Percentiles rank a stretch among this genome's conserved stretches.
phyloP scores from a whole-genome alignment of 2,113 vertebrate genomes.

The Myrmophylax atrothorax region DNA sequence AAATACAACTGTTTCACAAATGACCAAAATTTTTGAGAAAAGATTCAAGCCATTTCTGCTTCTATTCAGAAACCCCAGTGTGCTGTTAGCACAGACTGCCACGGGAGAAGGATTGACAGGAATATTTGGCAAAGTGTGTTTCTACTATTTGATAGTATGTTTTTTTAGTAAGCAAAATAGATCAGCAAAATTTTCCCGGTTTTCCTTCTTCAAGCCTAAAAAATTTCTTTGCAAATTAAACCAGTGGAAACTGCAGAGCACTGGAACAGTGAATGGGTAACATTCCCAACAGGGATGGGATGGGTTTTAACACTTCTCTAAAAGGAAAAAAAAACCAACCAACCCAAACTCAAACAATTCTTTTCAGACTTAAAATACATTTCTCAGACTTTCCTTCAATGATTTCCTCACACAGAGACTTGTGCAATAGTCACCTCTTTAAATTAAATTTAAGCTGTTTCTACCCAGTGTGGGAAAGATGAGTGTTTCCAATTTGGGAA shows the following conservation, averaged over 20 bases:
- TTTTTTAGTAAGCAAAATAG: neutral
- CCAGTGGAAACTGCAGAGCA: neutral
- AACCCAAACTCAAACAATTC: neutral
- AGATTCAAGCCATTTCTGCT: neutral
- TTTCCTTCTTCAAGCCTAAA: neutral
- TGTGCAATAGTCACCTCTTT: neutral
- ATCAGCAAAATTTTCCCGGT: neutral
- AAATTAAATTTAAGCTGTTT: neutral
- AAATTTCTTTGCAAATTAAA: neutral
- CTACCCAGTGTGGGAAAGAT: neutral
- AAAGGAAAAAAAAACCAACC: neutral
- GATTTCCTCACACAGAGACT: neutral
- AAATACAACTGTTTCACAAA: neutral
- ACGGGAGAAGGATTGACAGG: neutral
- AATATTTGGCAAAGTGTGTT: neutral
- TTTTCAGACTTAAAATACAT: neutral
- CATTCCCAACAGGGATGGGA: neutral
- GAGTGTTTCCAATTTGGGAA: slow-evolving; percentile 6
- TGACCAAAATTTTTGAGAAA: neutral
- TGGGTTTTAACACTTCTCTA: neutral
- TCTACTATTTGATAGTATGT: neutral
- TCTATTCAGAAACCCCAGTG: neutral
- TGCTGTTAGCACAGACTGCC: neutral
- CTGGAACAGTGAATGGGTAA: neutral
- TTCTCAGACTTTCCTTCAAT: neutral